Base-by-base conservation (phyloP, 64 coral and sea anemone genomes). In the Actinia tenebrosa region DNA sequence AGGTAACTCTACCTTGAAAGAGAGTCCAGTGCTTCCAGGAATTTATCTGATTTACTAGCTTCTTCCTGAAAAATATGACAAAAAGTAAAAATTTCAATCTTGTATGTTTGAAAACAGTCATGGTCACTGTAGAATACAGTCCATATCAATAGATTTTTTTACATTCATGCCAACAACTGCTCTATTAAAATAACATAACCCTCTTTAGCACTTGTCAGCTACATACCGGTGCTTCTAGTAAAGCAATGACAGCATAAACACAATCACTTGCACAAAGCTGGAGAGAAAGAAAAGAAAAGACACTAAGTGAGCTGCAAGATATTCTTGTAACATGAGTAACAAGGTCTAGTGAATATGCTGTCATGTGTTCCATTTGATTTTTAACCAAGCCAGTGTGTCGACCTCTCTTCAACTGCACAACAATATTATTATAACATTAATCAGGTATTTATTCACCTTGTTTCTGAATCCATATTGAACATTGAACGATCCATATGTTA, bases 391-490 rank as follows among this genome's bases (percentile, higher is more conserved):
- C 30, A 37, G 30, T 37, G 30, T 37, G 30, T 37, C 1, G 30
- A 50, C 47, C 47, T 50, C 47, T 50, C 3, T 50, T 50, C 47
- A 50, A 50, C 47, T 50, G 47, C 7, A 8, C 47, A 50, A 50
- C 7, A 50, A 5, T 50, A 50, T 50, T 18, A 7, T 37, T 45
- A 37, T 75, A 53, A 10, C 15, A 61, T 17, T 11, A 13, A 3
- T 78, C 16, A 13, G 11, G 27, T n/a, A 62, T 82, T 37, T 58
- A 14, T 75, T 78, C 9, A 99, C 97, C 91, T 99, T 99, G 47
- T 89, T 99, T 92, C 89, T 94, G 85, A 95, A 99, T 86, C 97
- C 97, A 62, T 92, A 91, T 26, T 95, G 93, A 62, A 99, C 90
- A 44, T 95, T 82, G 54, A 99, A 99, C 53, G 97, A 95, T 8